Base-by-base conservation (phyloP, 2,888 invertebrate species). In the Oscheius sp. region DNA sequence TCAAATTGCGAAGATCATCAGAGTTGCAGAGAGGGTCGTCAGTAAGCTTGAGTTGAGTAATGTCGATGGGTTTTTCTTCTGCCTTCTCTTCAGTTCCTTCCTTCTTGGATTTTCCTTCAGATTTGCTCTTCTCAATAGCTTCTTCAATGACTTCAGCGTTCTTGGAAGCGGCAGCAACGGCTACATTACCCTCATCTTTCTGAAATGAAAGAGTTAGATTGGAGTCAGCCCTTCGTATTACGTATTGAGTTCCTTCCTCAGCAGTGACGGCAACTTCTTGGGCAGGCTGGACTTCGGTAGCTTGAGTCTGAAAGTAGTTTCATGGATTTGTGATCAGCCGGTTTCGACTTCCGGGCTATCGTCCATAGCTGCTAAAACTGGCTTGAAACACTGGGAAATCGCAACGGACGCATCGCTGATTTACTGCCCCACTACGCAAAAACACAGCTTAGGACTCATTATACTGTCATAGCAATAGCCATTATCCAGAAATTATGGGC, bases 21-120 rank as follows among this genome's bases (percentile, higher is more conserved):
- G 78, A 80, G 69, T 85, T 85, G 76, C 85, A 85, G 45, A 84
- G 82, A 52, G 83, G 79, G 65, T 85, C 84, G 55, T 85, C 82
- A 66, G 82, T 82, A 39, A 85, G 70, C 55, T 81, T 80, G 52
- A 85, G 72, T 48, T 77, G 71, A 34, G 75, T 67, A 67, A 81
- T 75, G 70, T 80, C 80, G 27, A 80, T 73, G 33, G 75, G 70
- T 57, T 73, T 73, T 42, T 78, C 78, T 37, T 78, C 80, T 52
- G 68, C 73, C 50, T 72, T 71, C 15, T 67, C 63, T 29, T 73
- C 69, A 23, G 68, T 67, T 37, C 34, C 25, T 2, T 61, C 45
- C 8, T 48, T 46, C 27, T 34, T 31, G 34, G 48, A 50, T 15
- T 53, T 55, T 34, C 46, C 67, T 42, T 67, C 57, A 27, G 67